Evolutionary conservation across 2,888 invertebrate species (phyloP).

Genomic region (Thecophora atra): DNA sequence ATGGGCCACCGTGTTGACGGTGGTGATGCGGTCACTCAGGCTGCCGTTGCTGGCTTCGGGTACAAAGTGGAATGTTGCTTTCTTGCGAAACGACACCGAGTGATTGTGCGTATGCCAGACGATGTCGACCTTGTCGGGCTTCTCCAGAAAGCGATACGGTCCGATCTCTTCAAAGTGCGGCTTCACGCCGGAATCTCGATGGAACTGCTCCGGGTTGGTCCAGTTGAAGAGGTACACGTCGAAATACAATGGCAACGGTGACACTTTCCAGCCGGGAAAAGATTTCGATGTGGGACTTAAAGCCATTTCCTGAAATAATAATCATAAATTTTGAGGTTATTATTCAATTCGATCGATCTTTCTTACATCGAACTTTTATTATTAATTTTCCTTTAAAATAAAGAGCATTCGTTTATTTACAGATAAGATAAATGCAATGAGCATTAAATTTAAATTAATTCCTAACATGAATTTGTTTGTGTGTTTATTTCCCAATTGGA

Average conservation of each 20-base stretch:
- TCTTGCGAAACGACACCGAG: conserved; percentile 78
- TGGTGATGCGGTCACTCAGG: conserved; percentile 75
- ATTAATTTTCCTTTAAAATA: too few relatives aligned
- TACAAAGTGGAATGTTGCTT: conserved; percentile 77
- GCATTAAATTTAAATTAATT: too few relatives aligned
- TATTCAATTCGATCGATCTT: too few relatives aligned
- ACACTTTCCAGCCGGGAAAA: conserved; percentile 76
- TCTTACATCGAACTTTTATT: too few relatives aligned
- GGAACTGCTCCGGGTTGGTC: conserved; percentile 77
- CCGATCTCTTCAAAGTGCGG: conserved; percentile 70
- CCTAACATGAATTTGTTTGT: too few relatives aligned
- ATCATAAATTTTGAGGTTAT: too few relatives aligned
- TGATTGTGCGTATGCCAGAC: conserved; percentile 75
- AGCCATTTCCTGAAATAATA: conserved; percentile 70
- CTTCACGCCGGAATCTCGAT: conserved; percentile 69
- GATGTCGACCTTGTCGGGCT: conserved; percentile 76
- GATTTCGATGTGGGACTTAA: conserved; percentile 71
- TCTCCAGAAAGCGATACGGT: conserved; percentile 75
- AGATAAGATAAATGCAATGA: too few relatives aligned
- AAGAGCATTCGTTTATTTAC: too few relatives aligned
- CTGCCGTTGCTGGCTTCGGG: conserved; percentile 74
- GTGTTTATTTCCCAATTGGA: too few relatives aligned
- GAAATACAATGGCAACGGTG: conserved; percentile 72
- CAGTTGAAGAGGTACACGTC: conserved; percentile 81
- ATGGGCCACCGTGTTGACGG: conserved; percentile 80